A percentile compares a stretch with the other conserved stretches of the same genome.
Conservation (phyloP, 2,113 vertebrate species). For the Stomatorhinus ivindoensis region DNA sequence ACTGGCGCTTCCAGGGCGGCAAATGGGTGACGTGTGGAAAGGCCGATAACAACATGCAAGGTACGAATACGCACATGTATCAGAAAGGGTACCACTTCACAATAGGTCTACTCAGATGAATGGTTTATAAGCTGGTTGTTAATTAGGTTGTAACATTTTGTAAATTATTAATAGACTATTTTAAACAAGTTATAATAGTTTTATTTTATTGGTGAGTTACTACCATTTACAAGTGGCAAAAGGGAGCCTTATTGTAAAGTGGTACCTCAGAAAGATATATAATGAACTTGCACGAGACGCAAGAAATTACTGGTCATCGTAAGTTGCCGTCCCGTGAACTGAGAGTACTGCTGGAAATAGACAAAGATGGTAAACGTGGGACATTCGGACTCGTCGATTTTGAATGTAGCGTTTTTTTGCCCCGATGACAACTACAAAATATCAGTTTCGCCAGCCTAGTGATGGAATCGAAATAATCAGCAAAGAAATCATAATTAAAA, state of each 20-base stretch:
- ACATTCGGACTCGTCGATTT: background rate
- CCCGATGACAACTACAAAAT: background rate
- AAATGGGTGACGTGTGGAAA: conserved; percentile 99
- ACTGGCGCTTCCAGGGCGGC: conserved; percentile 97
- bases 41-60: conserved; percentile 99
- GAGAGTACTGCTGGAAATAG: background rate
- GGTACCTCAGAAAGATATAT: background rate
- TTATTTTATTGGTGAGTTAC: no score
- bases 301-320: background rate
- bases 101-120: no score
- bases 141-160: no score
- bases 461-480: background rate
- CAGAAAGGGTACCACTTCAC: background rate
- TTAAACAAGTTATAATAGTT: no score
- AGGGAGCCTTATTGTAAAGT: no score
- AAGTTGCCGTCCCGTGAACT: background rate
- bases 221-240: no score
- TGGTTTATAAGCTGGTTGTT: no score
- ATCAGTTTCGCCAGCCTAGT: background rate
- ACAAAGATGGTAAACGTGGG: background rate
- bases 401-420: background rate
- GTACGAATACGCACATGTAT: conserved; percentile 46
- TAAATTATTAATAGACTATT: no score
- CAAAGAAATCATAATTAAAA: background rate
- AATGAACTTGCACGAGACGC: background rate